Evolutionary conservation across 2,888 invertebrate genomes (phyloP).

Genomic region (Ditylenchus weischeri): DNA sequence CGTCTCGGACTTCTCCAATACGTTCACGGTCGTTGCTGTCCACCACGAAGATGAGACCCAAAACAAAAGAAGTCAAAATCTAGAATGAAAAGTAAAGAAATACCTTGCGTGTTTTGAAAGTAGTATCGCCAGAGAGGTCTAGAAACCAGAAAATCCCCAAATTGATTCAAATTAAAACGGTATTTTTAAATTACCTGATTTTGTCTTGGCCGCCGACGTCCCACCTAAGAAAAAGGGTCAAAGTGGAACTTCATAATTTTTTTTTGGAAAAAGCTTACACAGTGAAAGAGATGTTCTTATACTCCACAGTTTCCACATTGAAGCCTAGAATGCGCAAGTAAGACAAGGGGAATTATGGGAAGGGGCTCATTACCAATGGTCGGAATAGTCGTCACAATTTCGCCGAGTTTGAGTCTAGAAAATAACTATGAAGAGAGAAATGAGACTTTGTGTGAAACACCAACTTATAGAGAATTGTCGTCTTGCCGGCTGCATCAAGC

Average conservation of each 20-base stretch:
- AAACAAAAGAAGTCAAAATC: constrained; percentile 20
- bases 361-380: constrained; percentile 76
- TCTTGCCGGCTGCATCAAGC: constrained; percentile 95
- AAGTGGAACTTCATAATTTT: no score
- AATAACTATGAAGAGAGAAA: not conserved
- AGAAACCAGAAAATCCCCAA: not conserved
- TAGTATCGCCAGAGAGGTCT: constrained; percentile 91
- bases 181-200: constrained; percentile 67
- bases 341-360: not conserved
- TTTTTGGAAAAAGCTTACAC: constrained; percentile 64
- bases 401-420: constrained; percentile 74
- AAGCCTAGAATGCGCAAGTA: constrained; percentile 70
- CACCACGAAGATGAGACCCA: constrained; percentile 89
- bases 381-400: constrained; percentile 99
- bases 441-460: constrained; percentile 59
- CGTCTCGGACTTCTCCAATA: constrained; percentile 96
- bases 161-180: not conserved
- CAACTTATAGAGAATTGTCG: constrained; percentile 98
- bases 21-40: constrained; percentile 99
- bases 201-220: constrained; percentile 96
- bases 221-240: constrained; percentile 64
- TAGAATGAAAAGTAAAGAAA: not conserved
- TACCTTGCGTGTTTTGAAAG: constrained; percentile 69
- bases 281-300: constrained; percentile 92
- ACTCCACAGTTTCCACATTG: constrained; percentile 97